Evolutionary conservation across 30 jellyfish, hydroid and myxozoan species (phyloP).

Genomic region (Hydra vulgaris): DNA sequence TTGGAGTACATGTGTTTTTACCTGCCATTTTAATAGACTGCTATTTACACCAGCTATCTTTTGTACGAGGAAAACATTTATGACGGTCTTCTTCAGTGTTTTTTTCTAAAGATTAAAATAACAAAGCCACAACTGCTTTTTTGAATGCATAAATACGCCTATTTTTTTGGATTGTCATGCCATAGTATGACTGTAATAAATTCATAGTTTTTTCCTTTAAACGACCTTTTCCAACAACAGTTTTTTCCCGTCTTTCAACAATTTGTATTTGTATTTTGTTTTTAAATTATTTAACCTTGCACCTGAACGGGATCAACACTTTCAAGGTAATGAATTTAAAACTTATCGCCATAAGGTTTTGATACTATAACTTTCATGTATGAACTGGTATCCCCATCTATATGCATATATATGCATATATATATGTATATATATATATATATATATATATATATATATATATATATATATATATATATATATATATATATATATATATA

Average conservation of each 20-base stretch:
- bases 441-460: too few relatives aligned
- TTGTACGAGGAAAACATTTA: not conserved
- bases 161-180: not conserved
- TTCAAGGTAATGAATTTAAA: too few relatives aligned
- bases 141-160: not conserved
- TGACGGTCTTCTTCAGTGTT: slow-evolving; percentile 12
- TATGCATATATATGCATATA: too few relatives aligned
- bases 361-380: too few relatives aligned
- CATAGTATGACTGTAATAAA: not conserved
- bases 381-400: too few relatives aligned
- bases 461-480: too few relatives aligned
- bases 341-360: too few relatives aligned
- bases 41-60: not conserved
- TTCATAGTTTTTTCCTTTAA: not conserved
- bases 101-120: slow-evolving; percentile 4
- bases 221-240: not conserved
- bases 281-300: not conserved
- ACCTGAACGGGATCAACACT: not conserved
- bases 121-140: not conserved
- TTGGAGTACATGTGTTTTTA: not conserved
- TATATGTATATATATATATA: too few relatives aligned
- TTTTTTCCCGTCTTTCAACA: not conserved
- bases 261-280: not conserved
- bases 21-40: not conserved
- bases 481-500: too few relatives aligned